Evolutionary conservation across 2,888 invertebrate genomes (phyloP), one percentile per base, ranked within the genome.

Genomic region (Phytoseiulus persimilis): DNA sequence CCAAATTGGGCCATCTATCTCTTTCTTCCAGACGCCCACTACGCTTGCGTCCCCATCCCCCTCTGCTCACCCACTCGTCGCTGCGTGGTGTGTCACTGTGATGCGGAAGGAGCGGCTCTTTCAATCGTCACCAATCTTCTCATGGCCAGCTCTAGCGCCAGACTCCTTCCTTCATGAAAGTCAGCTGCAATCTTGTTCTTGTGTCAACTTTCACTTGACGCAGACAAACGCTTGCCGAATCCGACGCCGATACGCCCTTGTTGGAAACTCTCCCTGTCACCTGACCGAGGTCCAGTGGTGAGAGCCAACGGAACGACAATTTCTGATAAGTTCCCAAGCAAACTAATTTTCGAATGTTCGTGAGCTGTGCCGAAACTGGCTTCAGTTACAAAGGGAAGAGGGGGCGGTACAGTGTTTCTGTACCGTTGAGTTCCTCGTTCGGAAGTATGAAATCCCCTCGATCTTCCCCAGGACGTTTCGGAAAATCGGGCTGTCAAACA

Each of bases 1-100:
- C 65, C 65, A 65, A 65, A 65, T 65, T 65, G 65, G 65, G 65
- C 65, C 65, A 65, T 65, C 65, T 65, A 65, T 65, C 65, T 65
- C 65, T 65, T 65, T 65, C 65, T 28, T 28, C 65, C 65, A 28
- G 28, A 65, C 65, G 65, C 65, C 65, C 65, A 65, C 65, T 65
- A 23, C 28, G 65, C 18, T 28, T 65, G 5, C 65, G 9, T 65
- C 18, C 65, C 28, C n/a, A n/a, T n/a, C 65, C 28, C 14, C 65
- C 18, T 18, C 5, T 65, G 65, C 65, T 23, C 18, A 65, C 65
- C 28, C 65, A 65, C 18, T 65, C 28, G 5, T 23, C 28, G 14
- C 65, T 65, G 1, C 65, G 65, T 28, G 18, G 28, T 11, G 65
- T 65, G 65, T 65, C 65, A 65, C 11, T 23, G 23, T 65, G 65